Percentiles rank a stretch among this genome's conserved stretches.
phyloP scores from a whole-genome alignment of 2,113 vertebrate species.

The Hippocampus zosterae region DNA sequence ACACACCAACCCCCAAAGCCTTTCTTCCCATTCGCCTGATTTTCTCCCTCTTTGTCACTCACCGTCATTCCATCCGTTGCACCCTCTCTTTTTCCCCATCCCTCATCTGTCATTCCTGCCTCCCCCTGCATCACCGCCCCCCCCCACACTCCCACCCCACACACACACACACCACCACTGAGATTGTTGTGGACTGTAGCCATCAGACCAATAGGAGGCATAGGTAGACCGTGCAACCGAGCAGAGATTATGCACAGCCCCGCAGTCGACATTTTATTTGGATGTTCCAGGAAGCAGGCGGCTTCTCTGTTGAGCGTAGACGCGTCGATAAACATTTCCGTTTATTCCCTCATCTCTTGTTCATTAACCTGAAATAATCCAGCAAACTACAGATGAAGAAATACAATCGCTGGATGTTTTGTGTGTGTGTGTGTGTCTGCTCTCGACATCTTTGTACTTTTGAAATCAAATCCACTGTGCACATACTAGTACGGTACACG shows the following conservation, averaged over 20 bases:
- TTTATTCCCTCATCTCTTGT: not conserved
- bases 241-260: conserved; percentile 28
- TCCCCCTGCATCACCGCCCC: conserved; percentile 14
- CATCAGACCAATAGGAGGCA: conserved; percentile 85
- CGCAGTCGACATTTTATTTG: conserved; percentile 32
- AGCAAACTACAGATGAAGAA: not conserved
- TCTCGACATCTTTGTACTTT: not conserved
- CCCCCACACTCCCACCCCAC: not conserved
- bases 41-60: conserved; percentile 49
- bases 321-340: conserved; percentile 2
- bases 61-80: conserved; percentile 49
- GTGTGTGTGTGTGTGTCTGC: not conserved
- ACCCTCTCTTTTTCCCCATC: conserved; percentile 44
- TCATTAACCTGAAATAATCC: not conserved
- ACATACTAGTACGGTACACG: too few species aligned
- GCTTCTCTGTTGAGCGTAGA: conserved; percentile 12
- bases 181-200: conserved; percentile 69
- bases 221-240: conserved; percentile 78
- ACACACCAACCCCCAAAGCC: conserved; percentile 23
- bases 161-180: conserved; percentile 29
- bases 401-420: not conserved
- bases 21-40: conserved; percentile 38
- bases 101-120: conserved; percentile 45
- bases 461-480: not conserved
- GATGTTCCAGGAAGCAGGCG: conserved; percentile 25